Base-by-base conservation (phyloP, 2,888 invertebrate genomes). In the Tanaodytes sp. region DNA sequence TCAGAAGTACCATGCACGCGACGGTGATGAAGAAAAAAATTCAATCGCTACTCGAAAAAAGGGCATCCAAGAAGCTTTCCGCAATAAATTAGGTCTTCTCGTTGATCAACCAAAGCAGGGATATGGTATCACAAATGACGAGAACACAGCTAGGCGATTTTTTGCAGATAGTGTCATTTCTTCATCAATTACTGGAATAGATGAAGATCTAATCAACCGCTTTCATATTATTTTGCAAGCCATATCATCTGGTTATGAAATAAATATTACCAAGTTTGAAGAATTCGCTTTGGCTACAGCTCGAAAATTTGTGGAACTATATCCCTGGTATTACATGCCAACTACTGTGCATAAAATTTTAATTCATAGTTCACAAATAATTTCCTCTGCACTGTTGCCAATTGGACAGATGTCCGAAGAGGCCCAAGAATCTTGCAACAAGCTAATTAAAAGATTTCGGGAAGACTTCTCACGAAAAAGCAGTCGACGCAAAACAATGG, bases 1-100 rank as follows among this genome's bases (percentile, higher is more conserved):
- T 2, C 45, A 76, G 46, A 71, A 75, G 67, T 80, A 78, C 79
- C 77, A 76, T 76, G 75, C 75, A 16, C 73, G 75, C 4, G 63
- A 36, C 61, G 68, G 42, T 63, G 59, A 48, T 23, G 18, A 36
- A 19, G 45, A 11, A 12, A 20, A 55, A 55, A 39, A 33, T 33
- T 23, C 9, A 2, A 33, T 33, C 23, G 5, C 15, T 70, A 66
- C 48, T 59, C 55, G 68, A 71, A 72, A 36, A 69, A 67, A 40
- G 48, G 45, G 69, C 11, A 40, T 64, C 54, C 45, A 72, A 55
- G 45, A 59, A 58, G 54, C 40, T 74, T 74, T 52, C 33, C 49
- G 37, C 33, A 42, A 16, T 12, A 6, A 12, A 37, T 16, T 40
- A 18, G n/a, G 49, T 23, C 8, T 8, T 33, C 12, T 33, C 8